Evolutionary conservation across 2,888 invertebrate genomes (phyloP), one percentile per base, ranked within the genome.

Genomic region (Drosophila picticornis): DNA sequence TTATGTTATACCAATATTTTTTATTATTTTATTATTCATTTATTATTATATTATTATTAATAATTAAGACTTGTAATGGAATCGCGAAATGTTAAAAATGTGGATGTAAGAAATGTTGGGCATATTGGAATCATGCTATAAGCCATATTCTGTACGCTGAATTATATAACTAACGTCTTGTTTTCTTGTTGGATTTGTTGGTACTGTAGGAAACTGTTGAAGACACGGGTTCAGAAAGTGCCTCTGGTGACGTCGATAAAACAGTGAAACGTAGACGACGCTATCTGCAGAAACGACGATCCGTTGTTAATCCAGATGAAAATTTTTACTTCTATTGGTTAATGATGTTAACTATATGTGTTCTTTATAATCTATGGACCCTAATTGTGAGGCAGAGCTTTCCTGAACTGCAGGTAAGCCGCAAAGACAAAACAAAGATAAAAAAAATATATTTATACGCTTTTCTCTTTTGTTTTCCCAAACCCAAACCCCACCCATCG

Each of bases 321-420:
- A 98, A 97, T 94, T 97, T 98, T 94, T 98, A 98, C 94, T 99
- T 98, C 94, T 97, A 98, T 94, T 99, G 99, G 99, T 94, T 99
- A 84, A 96, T 97, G 95, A 94, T 98, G 77, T 95, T 98, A 85
- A 98, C 98, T 56, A 93, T 96, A 80, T 97, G 98, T 93, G 97
- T 98, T 84, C 95, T 99, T 72, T 99, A 99, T 94, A 99, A 99
- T 94, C 95, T 98, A 82, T 99, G 99, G 99, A 97, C 98, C 36
- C 95, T 98, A 77, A 99, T 99, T 87, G 98, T 98, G 52, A 95
- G 99, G 63, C 98, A 99, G 94, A 98, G 98, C 92, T 97, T 99
- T 93, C 97, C 98, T 29, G 98, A 98, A 92, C 95, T 99, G 75
- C 97, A 97, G 94, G 95, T 94, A 84, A 65, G 66, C 46, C 57